Base-by-base conservation (phyloP, 2,888 invertebrate species). In the Caenorhabditis imperialis region DNA sequence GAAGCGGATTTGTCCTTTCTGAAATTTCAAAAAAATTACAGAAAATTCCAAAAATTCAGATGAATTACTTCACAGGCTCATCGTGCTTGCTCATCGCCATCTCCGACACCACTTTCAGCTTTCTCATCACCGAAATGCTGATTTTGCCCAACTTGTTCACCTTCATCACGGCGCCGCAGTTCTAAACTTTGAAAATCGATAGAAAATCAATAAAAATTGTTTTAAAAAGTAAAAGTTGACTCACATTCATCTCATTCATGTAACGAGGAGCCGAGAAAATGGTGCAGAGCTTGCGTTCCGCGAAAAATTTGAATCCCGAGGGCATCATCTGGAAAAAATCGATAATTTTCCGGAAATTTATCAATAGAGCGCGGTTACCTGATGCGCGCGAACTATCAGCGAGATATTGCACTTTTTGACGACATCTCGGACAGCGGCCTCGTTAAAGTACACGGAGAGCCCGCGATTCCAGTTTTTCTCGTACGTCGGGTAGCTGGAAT, bases 241-340 rank as follows among this genome's bases (percentile, higher is more conserved):
- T 25, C 12, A 55, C 58, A 35, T 45, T 25, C 8, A 18, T 35
- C 18, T 55, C 50, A 14, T 33, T 37, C 61, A 60, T 53, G 37
- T 71, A 71, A 14, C 48, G 42, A 5, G 71, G 71, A 1, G 75
- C 75, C 1, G 70, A 50, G 58, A 75, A 75, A 33, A 75, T 35
- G 54, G 75, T 75, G 47, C 62, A 25, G 16, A 75, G 65, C 23
- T 65, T 53, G n/a, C 58, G 54, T 23, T 51, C 54, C 7, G 47
- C 47, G 42, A 48, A 75, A 54, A 75, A 70, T 8, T 42, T 27
- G 47, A 65, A 71, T n/a, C 75, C 75, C 30, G 37, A 38, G 40
- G 50, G 44, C 55, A 69, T 51, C 20, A 73, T 33, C 57, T 65
- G 54, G 23, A 30, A 30, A 7, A 7, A 30, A 30, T 7, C 30